These are phyloP conservation scores for Podilymbus podiceps DNA, from an alignment of 2,113 vertebrate species.

Conservation along the genomic window DNA sequence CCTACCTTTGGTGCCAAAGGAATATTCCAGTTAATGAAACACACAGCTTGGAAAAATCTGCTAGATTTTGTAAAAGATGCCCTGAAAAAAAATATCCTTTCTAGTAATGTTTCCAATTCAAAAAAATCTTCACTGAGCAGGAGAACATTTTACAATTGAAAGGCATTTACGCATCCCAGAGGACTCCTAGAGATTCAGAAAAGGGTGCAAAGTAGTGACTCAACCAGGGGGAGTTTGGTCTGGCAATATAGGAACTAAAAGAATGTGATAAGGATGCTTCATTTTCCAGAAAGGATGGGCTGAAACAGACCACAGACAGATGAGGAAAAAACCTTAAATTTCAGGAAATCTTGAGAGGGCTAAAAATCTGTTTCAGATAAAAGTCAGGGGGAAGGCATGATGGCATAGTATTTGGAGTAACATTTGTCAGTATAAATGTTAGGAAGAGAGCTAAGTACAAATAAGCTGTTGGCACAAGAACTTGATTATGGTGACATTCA, in stretches of 20 bases:
- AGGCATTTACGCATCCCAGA: neutral
- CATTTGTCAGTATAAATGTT: neutral
- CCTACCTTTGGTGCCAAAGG: slow-evolving; percentile 1
- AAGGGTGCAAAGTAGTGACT: slow-evolving; percentile 16
- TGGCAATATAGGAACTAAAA: neutral
- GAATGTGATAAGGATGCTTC: neutral
- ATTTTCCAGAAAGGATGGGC: neutral
- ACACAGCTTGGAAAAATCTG: slow-evolving; percentile 29
- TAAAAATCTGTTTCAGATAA: neutral
- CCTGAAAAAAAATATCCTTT: slow-evolving; percentile 2
- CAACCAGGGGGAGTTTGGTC: neutral
- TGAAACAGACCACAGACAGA: neutral
- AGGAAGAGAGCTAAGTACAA: neutral
- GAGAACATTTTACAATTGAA: neutral
- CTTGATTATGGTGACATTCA: neutral
- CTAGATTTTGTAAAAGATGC: slow-evolving; percentile 14
- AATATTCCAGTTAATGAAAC: slow-evolving; percentile 56
- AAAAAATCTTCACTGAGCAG: neutral
- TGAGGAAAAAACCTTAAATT: neutral
- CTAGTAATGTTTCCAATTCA: slow-evolving; percentile 18
- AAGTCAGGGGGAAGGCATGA: neutral
- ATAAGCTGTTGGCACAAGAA: neutral
- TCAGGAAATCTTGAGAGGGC: neutral
- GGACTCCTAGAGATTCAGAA: neutral
- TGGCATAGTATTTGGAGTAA: neutral